Conservation (phyloP, 2,888 invertebrate species). For the Aradus depressus region DNA sequence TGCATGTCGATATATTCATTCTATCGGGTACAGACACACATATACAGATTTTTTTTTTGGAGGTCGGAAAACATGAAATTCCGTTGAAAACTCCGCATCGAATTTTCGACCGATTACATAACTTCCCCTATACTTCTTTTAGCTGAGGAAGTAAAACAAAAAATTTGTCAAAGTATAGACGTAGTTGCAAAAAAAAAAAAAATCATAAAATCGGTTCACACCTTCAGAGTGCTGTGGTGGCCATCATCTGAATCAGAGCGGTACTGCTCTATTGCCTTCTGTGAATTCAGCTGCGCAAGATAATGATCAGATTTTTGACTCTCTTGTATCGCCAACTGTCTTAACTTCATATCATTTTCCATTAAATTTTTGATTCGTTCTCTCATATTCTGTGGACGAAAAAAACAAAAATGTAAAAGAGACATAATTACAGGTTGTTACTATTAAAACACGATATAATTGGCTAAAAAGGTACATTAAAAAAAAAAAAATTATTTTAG, state of each 20-base stretch:
- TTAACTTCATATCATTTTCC: constrained; percentile 51
- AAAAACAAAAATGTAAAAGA: no score
- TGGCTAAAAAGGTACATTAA: constrained; percentile 1
- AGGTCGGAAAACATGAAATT: no score
- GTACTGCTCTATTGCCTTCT: constrained; percentile 29
- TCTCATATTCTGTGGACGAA: constrained; percentile 32
- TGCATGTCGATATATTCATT: no score
- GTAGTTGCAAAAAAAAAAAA: not conserved
- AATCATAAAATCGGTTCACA: not conserved
- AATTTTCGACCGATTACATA: no score
- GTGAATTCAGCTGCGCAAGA: constrained; percentile 36
- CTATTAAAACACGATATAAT: not conserved
- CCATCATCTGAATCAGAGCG: constrained; percentile 23
- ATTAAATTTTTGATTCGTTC: constrained; percentile 48
- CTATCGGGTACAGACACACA: no score
- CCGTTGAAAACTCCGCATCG: no score
- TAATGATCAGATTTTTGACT: constrained; percentile 42
- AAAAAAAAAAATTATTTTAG: not conserved
- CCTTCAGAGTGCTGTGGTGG: constrained; percentile 14
- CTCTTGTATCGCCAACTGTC: constrained; percentile 46
- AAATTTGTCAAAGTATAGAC: not conserved
- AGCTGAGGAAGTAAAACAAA: no score
- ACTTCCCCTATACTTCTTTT: no score
- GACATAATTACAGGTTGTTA: no score
- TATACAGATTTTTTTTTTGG: no score